Evolutionary conservation across 2,113 vertebrate species (phyloP), one percentile per base, ranked within the genome.

Genomic region (Tupaia tana): DNA sequence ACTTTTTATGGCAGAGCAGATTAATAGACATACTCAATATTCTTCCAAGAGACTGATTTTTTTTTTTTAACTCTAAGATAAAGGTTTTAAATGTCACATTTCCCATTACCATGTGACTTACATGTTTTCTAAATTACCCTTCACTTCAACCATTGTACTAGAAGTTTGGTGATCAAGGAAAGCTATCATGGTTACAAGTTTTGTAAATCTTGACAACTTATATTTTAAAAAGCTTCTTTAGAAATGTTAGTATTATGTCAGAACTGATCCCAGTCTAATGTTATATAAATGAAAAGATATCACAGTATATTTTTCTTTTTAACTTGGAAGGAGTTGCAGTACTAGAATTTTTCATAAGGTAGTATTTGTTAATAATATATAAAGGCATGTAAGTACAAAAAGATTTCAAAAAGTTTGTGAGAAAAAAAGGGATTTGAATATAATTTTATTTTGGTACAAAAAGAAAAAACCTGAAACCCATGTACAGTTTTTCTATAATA

Each of bases 1-100:
- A 29, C 27, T 89, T 83, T 19, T 61, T 27, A n/a, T 43, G 67
- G 52, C 83, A 96, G 63, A 78, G 22, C 29, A 96, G 85, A 97
- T 95, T 93, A 96, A 95, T 16, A 92, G 58, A 86, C 18, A 80
- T 43, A 59, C 14, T 84, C 4, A 0, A 22, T 93, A 86, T 86
- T 84, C 79, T 95, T 96, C 63, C 9, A 92, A 93, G 54, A 91
- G n/a, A 91, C 14, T 7, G 5, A 88, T 34, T 54, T 34, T 80
- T n/a, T n/a, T 79, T 85, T 96, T 89, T 93, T 73, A 69, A 94
- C 31, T 80, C 22, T 61, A 75, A 82, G 67, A 96, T 90, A 94
- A 90, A 97, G 66, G 79, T 78, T 96, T 94, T 80, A 91, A 93
- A 95, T 96, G 82, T 89, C 89, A 95, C 66, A 91, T 90, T 94